Evolutionary conservation across 37 sponge, comb jelly and placozoan genomes (phyloP).

Genomic region (Aplysina aerophoba): DNA sequence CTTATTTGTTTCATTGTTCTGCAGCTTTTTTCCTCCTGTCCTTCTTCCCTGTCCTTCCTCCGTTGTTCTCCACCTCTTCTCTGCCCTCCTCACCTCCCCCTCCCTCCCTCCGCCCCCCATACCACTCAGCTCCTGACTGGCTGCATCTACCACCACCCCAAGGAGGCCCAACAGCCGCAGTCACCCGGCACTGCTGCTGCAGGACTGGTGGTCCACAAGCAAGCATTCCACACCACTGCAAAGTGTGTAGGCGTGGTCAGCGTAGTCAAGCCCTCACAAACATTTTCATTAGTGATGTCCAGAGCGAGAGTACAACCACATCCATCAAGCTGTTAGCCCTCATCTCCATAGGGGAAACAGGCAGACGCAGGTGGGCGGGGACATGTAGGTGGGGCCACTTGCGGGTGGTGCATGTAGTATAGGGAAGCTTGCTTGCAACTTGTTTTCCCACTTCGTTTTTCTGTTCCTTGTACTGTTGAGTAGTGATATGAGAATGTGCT

Average conservation of each 20-base stretch:
- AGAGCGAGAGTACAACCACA: constrained; percentile 54
- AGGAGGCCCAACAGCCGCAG: neutral
- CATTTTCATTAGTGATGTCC: constrained; percentile 59
- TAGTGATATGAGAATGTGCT: too few species aligned
- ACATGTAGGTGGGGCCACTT: too few species aligned
- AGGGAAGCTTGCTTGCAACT: too few species aligned
- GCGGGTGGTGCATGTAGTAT: too few species aligned
- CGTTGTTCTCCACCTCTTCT: neutral
- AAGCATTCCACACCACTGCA: constrained; percentile 87
- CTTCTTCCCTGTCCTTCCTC: neutral
- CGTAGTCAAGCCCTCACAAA: constrained; percentile 55
- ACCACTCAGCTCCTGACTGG: constrained; percentile 59
- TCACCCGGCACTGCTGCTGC: constrained; percentile 1
- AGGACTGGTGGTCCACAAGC: constrained; percentile 26
- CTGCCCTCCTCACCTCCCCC: too few species aligned
- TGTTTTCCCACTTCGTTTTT: too few species aligned
- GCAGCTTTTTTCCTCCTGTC: neutral
- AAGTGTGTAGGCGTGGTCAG: constrained; percentile 82
- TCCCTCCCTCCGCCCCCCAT: too few species aligned
- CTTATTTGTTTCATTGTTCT: neutral
- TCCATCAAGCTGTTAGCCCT: constrained; percentile 81
- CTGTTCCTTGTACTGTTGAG: too few species aligned
- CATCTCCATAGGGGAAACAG: constrained; percentile 93
- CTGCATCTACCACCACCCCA: constrained; percentile 41
- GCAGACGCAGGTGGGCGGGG: constrained; percentile 79